phyloP scores from a whole-genome alignment of 2,888 invertebrate genomes.

The Belgica antarctica region DNA sequence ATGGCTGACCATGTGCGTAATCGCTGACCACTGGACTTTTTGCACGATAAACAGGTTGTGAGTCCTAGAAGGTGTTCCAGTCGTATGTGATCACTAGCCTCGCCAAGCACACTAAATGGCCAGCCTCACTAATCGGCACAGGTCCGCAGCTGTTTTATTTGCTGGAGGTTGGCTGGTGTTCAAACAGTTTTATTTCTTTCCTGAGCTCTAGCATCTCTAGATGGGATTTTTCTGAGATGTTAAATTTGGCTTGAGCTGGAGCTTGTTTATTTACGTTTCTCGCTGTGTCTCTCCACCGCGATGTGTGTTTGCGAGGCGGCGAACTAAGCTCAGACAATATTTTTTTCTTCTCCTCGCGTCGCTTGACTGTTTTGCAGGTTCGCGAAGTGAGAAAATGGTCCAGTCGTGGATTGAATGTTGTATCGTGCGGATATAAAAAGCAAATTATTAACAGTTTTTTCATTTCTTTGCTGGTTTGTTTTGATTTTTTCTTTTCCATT shows the following conservation, averaged over 20 bases:
- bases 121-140: slow-evolving; percentile 26
- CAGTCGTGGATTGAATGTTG: slow-evolving; percentile 35
- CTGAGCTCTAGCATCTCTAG: too few relatives aligned
- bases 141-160: slow-evolving; percentile 18
- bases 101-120: too few relatives aligned
- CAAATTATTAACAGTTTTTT: slow-evolving; percentile 25
- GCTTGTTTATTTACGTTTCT: slow-evolving; percentile 29
- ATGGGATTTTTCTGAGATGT: not conserved
- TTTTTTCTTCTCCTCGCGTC: slow-evolving; percentile 23
- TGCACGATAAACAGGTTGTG: too few relatives aligned
- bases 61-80: too few relatives aligned
- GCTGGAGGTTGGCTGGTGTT: not conserved
- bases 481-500: slow-evolving; percentile 6
- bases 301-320: slow-evolving; percentile 5
- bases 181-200: not conserved
- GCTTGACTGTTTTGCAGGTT: slow-evolving; percentile 8
- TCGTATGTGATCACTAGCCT: too few relatives aligned
- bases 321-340: not conserved
- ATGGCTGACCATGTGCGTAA: too few relatives aligned
- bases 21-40: too few relatives aligned
- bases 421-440: slow-evolving; percentile 41
- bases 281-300: slow-evolving; percentile 4
- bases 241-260: not conserved
- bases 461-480: slow-evolving; percentile 28
- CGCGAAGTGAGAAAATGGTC: slow-evolving; percentile 39